Evolutionary conservation across 2,888 invertebrate species (phyloP).

Genomic region (Hylaea fasciaria): DNA sequence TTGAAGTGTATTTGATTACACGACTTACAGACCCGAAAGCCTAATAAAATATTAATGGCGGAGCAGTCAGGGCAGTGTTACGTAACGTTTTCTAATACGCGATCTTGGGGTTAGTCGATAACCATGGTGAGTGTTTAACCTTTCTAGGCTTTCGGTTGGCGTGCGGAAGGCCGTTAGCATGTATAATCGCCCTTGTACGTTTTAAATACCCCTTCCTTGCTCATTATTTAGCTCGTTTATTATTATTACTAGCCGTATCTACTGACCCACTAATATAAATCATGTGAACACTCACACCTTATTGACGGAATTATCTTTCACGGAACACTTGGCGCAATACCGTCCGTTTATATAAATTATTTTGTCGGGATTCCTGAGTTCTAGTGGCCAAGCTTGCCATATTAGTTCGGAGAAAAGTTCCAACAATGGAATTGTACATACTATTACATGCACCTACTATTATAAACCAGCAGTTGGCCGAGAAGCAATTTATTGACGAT

Average conservation of each 20-base stretch:
- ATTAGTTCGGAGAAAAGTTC: too few species aligned
- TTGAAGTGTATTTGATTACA: conserved; percentile 27
- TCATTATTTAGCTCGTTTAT: conserved; percentile 66
- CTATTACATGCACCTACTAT: too few species aligned
- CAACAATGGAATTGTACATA: too few species aligned
- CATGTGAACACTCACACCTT: conserved; percentile 39
- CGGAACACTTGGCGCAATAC: conserved; percentile 4
- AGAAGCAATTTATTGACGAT: too few species aligned
- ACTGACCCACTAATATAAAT: conserved; percentile 37
- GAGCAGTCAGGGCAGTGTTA: conserved; percentile 36
- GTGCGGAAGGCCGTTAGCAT: conserved; percentile 64
- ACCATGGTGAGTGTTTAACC: conserved; percentile 43
- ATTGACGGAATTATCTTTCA: conserved; percentile 27
- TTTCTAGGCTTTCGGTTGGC: conserved; percentile 52
- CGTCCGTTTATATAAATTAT: neutral
- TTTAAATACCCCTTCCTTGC: conserved; percentile 63
- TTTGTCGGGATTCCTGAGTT: too few species aligned
- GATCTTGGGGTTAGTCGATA: conserved; percentile 43
- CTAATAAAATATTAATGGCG: conserved; percentile 31
- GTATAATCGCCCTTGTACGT: conserved; percentile 66
- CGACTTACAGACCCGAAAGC: conserved; percentile 22
- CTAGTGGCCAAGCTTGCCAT: too few species aligned
- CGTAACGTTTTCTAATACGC: conserved; percentile 38
- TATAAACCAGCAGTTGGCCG: too few species aligned
- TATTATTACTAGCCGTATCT: conserved; percentile 42